phyloP scores from a whole-genome alignment of 30 jellyfish, hydroid and myxozoan species.

The Cassiopea xamachana region DNA sequence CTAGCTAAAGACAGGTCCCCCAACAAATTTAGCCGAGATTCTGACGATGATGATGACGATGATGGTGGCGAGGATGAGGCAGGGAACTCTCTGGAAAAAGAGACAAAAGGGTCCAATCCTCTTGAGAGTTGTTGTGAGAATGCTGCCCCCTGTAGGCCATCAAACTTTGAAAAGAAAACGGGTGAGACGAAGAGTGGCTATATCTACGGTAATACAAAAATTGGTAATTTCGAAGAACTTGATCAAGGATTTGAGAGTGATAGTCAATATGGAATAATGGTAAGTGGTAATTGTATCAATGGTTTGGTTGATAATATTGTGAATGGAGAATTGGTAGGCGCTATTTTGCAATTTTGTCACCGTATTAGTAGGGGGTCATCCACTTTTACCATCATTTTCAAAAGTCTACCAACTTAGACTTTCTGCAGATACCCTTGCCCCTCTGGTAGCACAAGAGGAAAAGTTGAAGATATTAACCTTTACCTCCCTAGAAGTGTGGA shows the following conservation, averaged over 20 bases:
- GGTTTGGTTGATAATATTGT: background rate
- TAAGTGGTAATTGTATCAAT: background rate
- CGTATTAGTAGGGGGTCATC: too few relatives aligned
- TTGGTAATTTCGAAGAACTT: slow-evolving; percentile 49
- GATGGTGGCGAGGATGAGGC: slow-evolving; percentile 6
- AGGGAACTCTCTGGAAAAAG: background rate
- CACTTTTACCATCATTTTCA: too few relatives aligned
- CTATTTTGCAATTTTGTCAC: too few relatives aligned
- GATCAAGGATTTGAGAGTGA: slow-evolving; percentile 75
- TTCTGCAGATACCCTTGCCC: too few relatives aligned
- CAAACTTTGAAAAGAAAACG: background rate
- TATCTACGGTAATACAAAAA: slow-evolving; percentile 27
- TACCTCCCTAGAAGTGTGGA: too few relatives aligned
- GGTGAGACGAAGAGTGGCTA: slow-evolving; percentile 42
- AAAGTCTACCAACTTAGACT: too few relatives aligned
- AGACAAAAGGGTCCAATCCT: background rate
- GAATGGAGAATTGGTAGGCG: too few relatives aligned
- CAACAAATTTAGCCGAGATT: slow-evolving; percentile 49
- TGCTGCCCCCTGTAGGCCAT: background rate
- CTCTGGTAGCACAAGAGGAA: too few relatives aligned
- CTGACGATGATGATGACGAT: slow-evolving; percentile 65
- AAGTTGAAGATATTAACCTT: too few relatives aligned
- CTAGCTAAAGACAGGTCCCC: slow-evolving; percentile 54
- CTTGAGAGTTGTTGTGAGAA: background rate
- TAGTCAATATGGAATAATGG: slow-evolving; percentile 90